Conservation (phyloP, 2,888 invertebrate genomes). For the Empis stercorea region DNA sequence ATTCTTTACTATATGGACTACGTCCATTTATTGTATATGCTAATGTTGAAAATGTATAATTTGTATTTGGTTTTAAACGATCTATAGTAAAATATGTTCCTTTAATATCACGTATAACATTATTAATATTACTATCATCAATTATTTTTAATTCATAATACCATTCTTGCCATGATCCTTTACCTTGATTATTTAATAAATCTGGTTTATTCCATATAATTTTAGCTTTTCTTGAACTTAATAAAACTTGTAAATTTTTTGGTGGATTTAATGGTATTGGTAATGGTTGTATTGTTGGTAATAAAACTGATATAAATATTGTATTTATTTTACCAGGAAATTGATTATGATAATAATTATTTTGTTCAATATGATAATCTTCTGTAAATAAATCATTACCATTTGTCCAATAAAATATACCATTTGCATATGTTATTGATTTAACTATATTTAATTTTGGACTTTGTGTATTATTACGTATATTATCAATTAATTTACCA, state of each 20-base stretch:
- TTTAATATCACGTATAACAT: constrained; percentile 34
- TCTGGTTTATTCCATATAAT: constrained; percentile 74
- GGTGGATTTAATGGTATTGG: constrained; percentile 72
- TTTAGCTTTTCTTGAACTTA: constrained; percentile 61
- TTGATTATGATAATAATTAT: constrained; percentile 65
- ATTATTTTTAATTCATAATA: constrained; percentile 32
- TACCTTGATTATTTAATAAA: constrained; percentile 58
- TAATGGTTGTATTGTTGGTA: constrained; percentile 59
- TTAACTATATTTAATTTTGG: constrained; percentile 61
- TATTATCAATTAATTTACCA: constrained; percentile 60
- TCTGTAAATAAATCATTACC: constrained; percentile 64
- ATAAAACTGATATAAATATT: constrained; percentile 40
- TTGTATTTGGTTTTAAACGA: constrained; percentile 57
- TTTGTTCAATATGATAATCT: constrained; percentile 55
- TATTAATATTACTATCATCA: constrained; percentile 28
- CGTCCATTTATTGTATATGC: constrained; percentile 66
- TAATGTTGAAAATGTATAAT: constrained; percentile 64
- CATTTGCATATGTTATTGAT: constrained; percentile 62
- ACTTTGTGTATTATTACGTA: constrained; percentile 60
- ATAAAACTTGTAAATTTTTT: constrained; percentile 63
- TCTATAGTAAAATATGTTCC: constrained; percentile 52
- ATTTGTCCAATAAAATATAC: constrained; percentile 77
- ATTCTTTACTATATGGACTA: constrained; percentile 70
- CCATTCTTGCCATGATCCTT: constrained; percentile 43
- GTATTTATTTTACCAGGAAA: constrained; percentile 34